Percentiles rank a stretch among this genome's conserved stretches.
Conservation (phyloP, 2,888 invertebrate genomes). For the Lutraria lutraria region DNA sequence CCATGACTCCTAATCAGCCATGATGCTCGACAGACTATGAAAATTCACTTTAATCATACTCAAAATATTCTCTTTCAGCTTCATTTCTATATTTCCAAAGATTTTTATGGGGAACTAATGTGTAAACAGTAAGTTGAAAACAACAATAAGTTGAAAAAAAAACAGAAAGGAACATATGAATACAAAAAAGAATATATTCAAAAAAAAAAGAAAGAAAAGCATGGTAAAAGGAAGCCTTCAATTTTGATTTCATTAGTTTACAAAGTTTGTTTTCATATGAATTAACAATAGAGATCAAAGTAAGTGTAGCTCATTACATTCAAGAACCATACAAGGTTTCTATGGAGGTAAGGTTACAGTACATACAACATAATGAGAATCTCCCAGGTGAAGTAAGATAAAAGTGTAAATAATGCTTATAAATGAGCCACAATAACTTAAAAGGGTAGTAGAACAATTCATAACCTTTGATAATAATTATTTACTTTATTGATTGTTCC, state of each 20-base stretch:
- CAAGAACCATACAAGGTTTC: not conserved
- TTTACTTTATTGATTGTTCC: conserved; percentile 12
- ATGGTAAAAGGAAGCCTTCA: too few species aligned
- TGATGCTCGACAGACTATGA: too few species aligned
- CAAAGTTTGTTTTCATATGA: not conserved
- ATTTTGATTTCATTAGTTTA: not conserved
- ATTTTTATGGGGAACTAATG: too few species aligned
- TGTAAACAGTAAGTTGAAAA: too few species aligned
- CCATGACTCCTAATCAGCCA: too few species aligned
- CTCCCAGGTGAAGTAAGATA: not conserved
- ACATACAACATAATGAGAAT: not conserved
- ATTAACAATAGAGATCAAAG: conserved; percentile 20
- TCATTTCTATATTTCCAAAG: too few species aligned
- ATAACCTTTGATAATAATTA: conserved; percentile 23
- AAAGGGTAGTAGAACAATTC: conserved; percentile 1
- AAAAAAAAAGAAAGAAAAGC: too few species aligned
- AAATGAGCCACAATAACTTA: not conserved
- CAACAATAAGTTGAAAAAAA: too few species aligned
- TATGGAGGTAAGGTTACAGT: not conserved
- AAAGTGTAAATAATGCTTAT: not conserved
- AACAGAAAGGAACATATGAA: too few species aligned
- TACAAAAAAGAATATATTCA: too few species aligned
- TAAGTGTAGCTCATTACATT: not conserved
- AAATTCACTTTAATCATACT: too few species aligned
- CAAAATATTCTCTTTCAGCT: too few species aligned